Percentiles rank a stretch among this genome's conserved stretches.
phyloP scores from a whole-genome alignment of 1,140 invertebrate genomes.

The Formica exsecta region DNA sequence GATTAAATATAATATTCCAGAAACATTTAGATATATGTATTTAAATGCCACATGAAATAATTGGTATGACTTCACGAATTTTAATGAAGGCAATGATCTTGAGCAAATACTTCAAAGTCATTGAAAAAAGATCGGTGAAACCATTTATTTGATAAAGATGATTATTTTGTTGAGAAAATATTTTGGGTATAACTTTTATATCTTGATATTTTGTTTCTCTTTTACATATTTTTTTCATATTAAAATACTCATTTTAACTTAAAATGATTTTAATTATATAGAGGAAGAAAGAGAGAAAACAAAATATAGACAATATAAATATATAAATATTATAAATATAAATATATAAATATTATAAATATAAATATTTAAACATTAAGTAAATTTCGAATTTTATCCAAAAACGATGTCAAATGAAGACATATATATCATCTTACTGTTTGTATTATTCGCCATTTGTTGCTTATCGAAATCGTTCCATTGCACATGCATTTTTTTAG shows the following conservation, averaged over 20 bases:
- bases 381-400: background rate
- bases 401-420: background rate
- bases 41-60: no score
- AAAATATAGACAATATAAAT: background rate
- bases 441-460: background rate
- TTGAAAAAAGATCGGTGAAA: no score
- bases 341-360: background rate
- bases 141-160: no score
- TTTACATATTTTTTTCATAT: background rate
- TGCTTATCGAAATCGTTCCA: conserved; percentile 26
- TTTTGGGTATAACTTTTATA: background rate
- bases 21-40: background rate
- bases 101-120: no score
- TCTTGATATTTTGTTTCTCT: background rate
- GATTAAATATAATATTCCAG: background rate
- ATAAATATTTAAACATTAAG: background rate
- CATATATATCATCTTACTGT: conserved; percentile 25
- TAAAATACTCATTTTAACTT: background rate
- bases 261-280: background rate
- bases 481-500: conserved; percentile 18
- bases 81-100: no score
- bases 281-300: background rate
- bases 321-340: background rate
- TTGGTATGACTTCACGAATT: no score
- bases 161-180: background rate